These are phyloP conservation scores for Tribolium madens DNA, from an alignment of 1,140 invertebrate species.

Conservation along the genomic window DNA sequence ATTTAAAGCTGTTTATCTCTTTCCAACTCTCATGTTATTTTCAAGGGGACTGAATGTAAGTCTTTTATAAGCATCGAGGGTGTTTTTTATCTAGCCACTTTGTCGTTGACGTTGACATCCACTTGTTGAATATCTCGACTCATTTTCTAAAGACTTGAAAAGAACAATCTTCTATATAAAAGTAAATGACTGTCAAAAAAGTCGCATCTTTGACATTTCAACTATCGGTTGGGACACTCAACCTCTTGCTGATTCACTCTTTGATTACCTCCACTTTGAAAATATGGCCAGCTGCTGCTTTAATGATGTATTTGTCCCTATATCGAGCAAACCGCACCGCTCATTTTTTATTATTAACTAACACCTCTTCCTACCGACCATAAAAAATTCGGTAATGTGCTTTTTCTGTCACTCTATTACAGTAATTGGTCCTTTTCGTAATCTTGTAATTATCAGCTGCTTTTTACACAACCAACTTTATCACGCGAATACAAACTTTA, in stretches of 20 bases:
- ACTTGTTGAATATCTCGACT: conserved; percentile 63
- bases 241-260: conserved; percentile 41
- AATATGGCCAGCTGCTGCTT: conserved; percentile 37
- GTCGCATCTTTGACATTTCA: conserved; percentile 43
- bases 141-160: conserved; percentile 55
- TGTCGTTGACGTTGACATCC: conserved; percentile 64
- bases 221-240: conserved; percentile 17
- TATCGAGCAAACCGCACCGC: conserved; percentile 40
- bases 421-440: conserved; percentile 25
- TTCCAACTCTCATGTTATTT: conserved; percentile 47
- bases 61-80: conserved; percentile 63
- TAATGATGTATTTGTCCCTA: conserved; percentile 43
- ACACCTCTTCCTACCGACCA: conserved; percentile 32
- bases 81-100: conserved; percentile 65
- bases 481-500: conserved; percentile 37
- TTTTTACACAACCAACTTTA: conserved; percentile 10
- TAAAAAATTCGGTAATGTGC: conserved; percentile 39
- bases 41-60: conserved; percentile 57
- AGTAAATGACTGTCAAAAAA: conserved; percentile 58
- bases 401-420: conserved; percentile 40
- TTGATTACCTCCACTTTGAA: conserved; percentile 30
- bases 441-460: conserved; percentile 36
- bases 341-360: conserved; percentile 42
- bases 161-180: conserved; percentile 57
- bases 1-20: conserved; percentile 43